Conservation (phyloP, 1,140 invertebrate species). For the Drosophila azteca region DNA sequence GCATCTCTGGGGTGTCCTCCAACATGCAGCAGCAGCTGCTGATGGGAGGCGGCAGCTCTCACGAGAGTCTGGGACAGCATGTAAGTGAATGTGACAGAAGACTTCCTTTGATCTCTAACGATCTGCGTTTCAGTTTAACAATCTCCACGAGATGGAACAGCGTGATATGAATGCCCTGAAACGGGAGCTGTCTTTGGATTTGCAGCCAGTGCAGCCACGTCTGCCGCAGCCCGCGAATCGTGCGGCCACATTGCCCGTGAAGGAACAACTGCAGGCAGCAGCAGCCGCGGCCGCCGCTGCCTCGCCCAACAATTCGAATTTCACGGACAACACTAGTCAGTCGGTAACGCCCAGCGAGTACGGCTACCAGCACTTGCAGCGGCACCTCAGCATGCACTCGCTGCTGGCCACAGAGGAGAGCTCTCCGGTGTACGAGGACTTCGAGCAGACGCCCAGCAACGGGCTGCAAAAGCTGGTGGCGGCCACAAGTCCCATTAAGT, state of each 20-base stretch:
- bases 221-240: conserved; percentile 50
- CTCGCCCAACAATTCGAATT: conserved; percentile 83
- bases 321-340: conserved; percentile 83
- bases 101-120: background rate
- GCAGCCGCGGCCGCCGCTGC: conserved; percentile 38
- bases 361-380: conserved; percentile 82
- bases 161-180: conserved; percentile 81
- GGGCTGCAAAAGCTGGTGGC: conserved; percentile 48
- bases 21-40: conserved; percentile 74
- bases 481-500: conserved; percentile 85
- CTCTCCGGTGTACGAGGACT: conserved; percentile 78
- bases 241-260: conserved; percentile 55
- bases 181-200: conserved; percentile 76
- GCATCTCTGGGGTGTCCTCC: conserved; percentile 70
- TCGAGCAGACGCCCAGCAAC: conserved; percentile 75
- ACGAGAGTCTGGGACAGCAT: conserved; percentile 73
- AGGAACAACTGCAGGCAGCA: conserved; percentile 62
- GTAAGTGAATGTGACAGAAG: conserved; percentile 32
- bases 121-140: conserved; percentile 55
- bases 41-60: conserved; percentile 71
- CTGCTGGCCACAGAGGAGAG: conserved; percentile 77
- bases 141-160: conserved; percentile 56
- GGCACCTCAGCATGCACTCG: conserved; percentile 79
- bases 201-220: conserved; percentile 64
- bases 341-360: conserved; percentile 83